phyloP scores from a whole-genome alignment of 2,888 invertebrate species.

The Mantis religiosa region DNA sequence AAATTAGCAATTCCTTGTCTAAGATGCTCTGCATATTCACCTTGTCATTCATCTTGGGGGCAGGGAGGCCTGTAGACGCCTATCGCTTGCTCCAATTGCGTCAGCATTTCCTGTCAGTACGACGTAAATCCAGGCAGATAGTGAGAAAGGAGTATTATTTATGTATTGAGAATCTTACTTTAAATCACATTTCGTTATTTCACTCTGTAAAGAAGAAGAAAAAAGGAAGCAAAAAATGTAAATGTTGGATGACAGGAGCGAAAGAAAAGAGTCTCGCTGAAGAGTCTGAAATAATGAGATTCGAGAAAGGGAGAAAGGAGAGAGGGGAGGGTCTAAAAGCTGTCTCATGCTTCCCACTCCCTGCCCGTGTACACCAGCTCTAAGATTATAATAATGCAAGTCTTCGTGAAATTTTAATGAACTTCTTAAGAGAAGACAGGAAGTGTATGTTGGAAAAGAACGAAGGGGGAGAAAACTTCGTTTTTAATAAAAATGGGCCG shows the following conservation, averaged over 20 bases:
- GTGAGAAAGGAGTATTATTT: not conserved
- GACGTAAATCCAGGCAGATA: not conserved
- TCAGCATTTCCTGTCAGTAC: not conserved
- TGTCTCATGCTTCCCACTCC: conserved; percentile 7
- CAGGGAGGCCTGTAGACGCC: too few relatives aligned
- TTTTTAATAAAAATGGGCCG: not conserved
- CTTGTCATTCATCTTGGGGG: too few relatives aligned
- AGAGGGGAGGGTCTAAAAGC: not conserved
- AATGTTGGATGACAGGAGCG: not conserved
- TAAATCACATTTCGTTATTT: conserved; percentile 7
- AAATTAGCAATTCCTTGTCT: too few relatives aligned
- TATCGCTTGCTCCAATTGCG: not conserved
- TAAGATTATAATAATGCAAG: conserved; percentile 23
- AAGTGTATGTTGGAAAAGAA: not conserved
- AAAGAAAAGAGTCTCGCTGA: not conserved
- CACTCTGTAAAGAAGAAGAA: not conserved
- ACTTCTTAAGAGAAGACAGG: conserved; percentile 17
- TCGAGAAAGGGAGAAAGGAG: conserved; percentile 1
- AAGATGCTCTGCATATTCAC: too few relatives aligned
- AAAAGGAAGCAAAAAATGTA: not conserved
- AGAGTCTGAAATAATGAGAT: conserved; percentile 14
- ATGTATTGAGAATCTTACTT: not conserved
- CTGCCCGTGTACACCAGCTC: not conserved
- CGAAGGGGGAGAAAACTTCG: not conserved
- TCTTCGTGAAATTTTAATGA: conserved; percentile 26